Base-by-base conservation (phyloP, 2,113 vertebrate genomes). In the Lycaon pictus region DNA sequence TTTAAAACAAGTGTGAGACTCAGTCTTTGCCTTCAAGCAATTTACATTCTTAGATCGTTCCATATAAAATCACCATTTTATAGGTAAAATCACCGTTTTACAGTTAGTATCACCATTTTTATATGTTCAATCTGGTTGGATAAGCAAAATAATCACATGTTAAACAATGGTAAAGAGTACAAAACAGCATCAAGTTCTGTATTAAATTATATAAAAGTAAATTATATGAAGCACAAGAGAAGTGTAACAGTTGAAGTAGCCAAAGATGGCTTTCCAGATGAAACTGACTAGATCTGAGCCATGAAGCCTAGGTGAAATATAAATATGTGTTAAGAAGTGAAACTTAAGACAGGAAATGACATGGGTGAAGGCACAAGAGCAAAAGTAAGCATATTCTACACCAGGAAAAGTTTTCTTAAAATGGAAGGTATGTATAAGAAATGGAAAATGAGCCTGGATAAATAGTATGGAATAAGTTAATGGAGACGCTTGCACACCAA, bases 91-190 rank as follows among this genome's bases (percentile, higher is more conserved):
- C 65, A 74, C 76, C 83, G 58, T 76, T 92, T 92, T 81, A 88
- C 56, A 74, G 56, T 13, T 32, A 43, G 69, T 58, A 29, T 23
- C 84, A 92, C 27, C 35, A 65, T 29, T 94, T 90, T 48, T 35
- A 43, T 72, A 29, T 88, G 37, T 76, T 87, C 67, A 48, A 0
- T 81, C 69, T 53, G 80, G 35, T 51, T 71, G 69, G 71, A 67
- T 56, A 97, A 90, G 51, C 79, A 89, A 93, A 90, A 20, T 51
- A 91, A 29, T 95, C 56, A 55, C 37, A 37, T 92, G n/a, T 85
- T 94, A 43, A 90, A 93, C 29, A 60, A 53, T 15, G 82, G 37
- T 62, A 77, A 84, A 67, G 55, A 74, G 53, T 65, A 84, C 10
- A 43, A 48, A 76, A 74, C 15, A 97, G 19, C 60, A 94, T 93